Percentiles rank a stretch among this genome's conserved stretches.
Evolutionary conservation across 2,797 vertebrate species (phyloP).

Genomic region (Vespertilio murinus): DNA sequence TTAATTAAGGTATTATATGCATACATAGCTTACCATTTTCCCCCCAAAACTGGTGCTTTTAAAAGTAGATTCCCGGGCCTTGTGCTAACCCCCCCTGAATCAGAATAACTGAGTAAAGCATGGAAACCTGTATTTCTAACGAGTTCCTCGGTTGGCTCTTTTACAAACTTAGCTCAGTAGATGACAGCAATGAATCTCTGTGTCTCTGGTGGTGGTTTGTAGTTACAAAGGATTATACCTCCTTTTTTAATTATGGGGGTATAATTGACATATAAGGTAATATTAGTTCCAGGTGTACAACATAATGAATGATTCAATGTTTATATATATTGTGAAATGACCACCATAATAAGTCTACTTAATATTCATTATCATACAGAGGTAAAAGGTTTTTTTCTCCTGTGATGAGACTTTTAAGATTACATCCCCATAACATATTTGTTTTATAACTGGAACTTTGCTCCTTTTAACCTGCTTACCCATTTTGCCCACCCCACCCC

Average conservation of each 20-base stretch:
- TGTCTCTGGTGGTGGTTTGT: background rate
- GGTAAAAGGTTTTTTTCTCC: background rate
- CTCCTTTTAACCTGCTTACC: background rate
- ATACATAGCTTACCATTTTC: too few species aligned
- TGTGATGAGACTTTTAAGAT: background rate
- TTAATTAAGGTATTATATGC: too few species aligned
- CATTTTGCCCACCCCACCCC: background rate
- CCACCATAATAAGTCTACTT: background rate
- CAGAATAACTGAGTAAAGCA: background rate
- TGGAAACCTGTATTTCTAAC: conserved; percentile 15
- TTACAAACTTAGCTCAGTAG: background rate
- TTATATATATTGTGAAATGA: background rate
- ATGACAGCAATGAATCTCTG: background rate
- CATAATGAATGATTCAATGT: background rate
- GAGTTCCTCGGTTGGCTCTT: background rate
- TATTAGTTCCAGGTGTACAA: background rate
- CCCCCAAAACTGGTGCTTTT: background rate
- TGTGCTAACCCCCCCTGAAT: background rate
- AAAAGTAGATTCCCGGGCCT: too few species aligned
- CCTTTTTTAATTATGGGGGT: background rate
- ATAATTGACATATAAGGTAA: background rate
- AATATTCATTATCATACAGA: background rate
- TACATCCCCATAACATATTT: background rate
- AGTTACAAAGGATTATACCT: background rate
- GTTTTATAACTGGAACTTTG: background rate